Percentiles rank a stretch among this genome's conserved stretches.
Evolutionary conservation across 2,888 invertebrate genomes (phyloP).

Genomic region (Eristalinus aeneus): DNA sequence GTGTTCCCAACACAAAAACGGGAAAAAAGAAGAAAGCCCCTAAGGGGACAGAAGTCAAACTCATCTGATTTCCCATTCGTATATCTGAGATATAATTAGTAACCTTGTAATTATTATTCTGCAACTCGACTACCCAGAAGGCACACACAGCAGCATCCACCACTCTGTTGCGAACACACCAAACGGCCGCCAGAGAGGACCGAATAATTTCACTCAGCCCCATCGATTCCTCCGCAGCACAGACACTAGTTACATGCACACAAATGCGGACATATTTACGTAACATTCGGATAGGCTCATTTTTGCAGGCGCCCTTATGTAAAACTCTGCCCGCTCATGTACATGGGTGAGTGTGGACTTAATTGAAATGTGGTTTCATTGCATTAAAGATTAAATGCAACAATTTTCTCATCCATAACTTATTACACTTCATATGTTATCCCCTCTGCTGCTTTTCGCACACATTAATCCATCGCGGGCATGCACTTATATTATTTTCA

Average conservation of each 20-base stretch:
- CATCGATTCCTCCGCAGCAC: constrained; percentile 26
- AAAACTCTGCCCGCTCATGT: background rate
- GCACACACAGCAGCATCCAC: background rate
- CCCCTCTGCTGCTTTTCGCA: background rate
- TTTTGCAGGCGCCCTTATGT: background rate
- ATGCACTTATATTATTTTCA: no score
- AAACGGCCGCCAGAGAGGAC: background rate
- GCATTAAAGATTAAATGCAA: background rate
- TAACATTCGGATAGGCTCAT: background rate
- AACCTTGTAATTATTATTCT: constrained; percentile 60
- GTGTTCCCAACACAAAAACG: background rate
- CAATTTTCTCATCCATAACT: background rate
- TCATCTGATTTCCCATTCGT: constrained; percentile 46
- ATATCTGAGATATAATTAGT: constrained; percentile 69
- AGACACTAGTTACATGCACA: constrained; percentile 28
- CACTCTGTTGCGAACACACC: constrained; percentile 5
- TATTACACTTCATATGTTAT: background rate
- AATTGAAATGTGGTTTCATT: background rate
- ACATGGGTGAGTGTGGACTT: background rate
- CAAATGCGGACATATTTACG: background rate
- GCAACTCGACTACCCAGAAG: constrained; percentile 2
- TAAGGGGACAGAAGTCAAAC: constrained; percentile 24
- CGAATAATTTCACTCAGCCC: constrained; percentile 30
- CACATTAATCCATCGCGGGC: background rate
- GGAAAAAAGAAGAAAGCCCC: background rate